Conservation (phyloP, 2,797 vertebrate species). For the Rhabdomys pumilio region DNA sequence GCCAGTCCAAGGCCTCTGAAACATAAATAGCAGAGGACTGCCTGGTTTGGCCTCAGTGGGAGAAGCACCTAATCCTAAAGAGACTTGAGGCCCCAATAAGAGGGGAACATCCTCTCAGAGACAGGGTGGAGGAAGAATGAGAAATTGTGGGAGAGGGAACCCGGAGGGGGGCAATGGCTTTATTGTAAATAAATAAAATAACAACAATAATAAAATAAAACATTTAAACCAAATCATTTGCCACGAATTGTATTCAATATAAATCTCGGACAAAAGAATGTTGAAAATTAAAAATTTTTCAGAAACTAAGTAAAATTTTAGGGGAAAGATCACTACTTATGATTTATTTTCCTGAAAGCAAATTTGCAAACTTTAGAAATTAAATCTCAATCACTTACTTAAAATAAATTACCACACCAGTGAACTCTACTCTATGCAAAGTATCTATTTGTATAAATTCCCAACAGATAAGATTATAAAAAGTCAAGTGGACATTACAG, state of each 20-base stretch:
- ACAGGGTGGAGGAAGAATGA: no score
- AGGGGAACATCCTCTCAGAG: no score
- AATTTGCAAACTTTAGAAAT: not conserved
- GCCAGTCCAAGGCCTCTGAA: no score
- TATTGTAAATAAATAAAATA: no score
- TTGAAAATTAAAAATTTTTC: slow-evolving; percentile 4
- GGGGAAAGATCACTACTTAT: not conserved
- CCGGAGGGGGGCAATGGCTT: no score
- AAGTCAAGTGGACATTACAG: not conserved
- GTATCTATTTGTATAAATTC: not conserved
- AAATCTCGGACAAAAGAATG: not conserved
- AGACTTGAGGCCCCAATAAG: no score
- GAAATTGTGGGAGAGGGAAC: no score
- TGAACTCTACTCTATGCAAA: not conserved
- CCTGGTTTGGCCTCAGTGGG: no score
- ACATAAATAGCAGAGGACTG: no score
- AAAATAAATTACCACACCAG: not conserved
- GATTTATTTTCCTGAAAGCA: slow-evolving; percentile 3
- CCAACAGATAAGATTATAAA: not conserved
- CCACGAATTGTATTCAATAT: not conserved
- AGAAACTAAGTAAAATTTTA: not conserved
- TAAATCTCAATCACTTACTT: not conserved
- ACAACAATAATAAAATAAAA: not conserved
- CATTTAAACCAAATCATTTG: not conserved
- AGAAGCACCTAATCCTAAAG: no score